Base-by-base conservation (phyloP, 2,888 invertebrate species). In the Tenthredo notha region DNA sequence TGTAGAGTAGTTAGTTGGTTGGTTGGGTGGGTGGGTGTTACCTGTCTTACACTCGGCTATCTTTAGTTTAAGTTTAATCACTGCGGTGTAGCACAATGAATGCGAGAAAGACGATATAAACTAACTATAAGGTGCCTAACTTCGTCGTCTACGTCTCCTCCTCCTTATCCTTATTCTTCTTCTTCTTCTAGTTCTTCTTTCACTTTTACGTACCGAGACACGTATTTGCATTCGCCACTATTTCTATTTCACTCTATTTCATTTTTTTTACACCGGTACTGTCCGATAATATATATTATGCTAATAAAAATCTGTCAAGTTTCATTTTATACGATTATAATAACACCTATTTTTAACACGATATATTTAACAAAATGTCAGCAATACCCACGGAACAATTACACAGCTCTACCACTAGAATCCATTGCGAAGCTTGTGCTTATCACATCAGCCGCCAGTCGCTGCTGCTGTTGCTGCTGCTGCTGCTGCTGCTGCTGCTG, bases 371-470 rank as follows among this genome's bases (percentile, higher is more conserved):
- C 29, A 80, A 80, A 80, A 58, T 80, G 80, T 80, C 80, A 80
- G 58, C 80, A 54, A 33, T 77, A 54, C 37, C 54, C 40, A 40
- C 43, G 43, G 40, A 29, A 77, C 77, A 77, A 47, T 77, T 54
- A 54, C 29, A 77, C 77, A 29, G 43, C 72, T 74, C 43, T 29
- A 74, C 77, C 54, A 83, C 67, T 47, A 33, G 67, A 83, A 83
- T 67, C 83, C 83, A 83, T 83, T 83, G 83, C 83, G 25, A 83
- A 47, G 80, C 80, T 80, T 70, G 33, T 47, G 83, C 83, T 83
- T 83, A 83, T 83, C 83, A 83, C 77, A 15, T 77, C 77, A 54
- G 80, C 80, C 80, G 80, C 37, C 61, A 58, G 58, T 80, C 58
- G 61, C 80, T 50, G 61, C 58, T 80, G 78, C 37, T 40, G 80